Percentiles rank a stretch among this genome's conserved stretches.
Evolutionary conservation across 2,113 vertebrate species (phyloP).

Genomic region (Neolamprologus cancellatus): DNA sequence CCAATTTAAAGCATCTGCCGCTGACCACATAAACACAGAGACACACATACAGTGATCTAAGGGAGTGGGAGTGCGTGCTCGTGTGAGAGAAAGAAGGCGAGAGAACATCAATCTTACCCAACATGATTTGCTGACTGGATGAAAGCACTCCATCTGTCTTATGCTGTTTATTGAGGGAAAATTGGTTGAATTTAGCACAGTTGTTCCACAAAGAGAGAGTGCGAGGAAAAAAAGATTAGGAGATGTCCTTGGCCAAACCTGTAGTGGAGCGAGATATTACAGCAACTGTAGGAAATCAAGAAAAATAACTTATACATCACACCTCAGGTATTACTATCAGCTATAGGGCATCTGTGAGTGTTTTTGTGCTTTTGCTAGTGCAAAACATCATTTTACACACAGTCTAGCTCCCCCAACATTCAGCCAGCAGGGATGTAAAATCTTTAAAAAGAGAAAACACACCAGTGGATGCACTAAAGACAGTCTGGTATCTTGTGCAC

Average conservation of each 20-base stretch:
- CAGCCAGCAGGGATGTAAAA: neutral
- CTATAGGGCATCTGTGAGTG: neutral
- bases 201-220: conserved; percentile 28
- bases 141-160: conserved; percentile 65
- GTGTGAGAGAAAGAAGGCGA: conserved; percentile 6
- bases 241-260: conserved; percentile 24
- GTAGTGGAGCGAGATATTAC: neutral
- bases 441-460: neutral
- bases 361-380: neutral
- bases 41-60: neutral
- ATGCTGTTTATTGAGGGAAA: conserved; percentile 54
- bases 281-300: neutral
- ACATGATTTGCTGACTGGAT: conserved; percentile 66
- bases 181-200: conserved; percentile 47
- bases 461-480: neutral
- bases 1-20: conserved; percentile 24
- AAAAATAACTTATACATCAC: neutral
- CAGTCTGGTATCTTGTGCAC: neutral
- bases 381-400: neutral
- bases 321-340: neutral
- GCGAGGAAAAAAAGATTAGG: conserved; percentile 7
- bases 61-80: neutral
- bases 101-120: conserved; percentile 62
- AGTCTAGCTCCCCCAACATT: neutral
- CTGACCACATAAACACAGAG: conserved; percentile 10